Conservation (phyloP, 2,888 invertebrate species). For the Dromius quadrimaculatus region DNA sequence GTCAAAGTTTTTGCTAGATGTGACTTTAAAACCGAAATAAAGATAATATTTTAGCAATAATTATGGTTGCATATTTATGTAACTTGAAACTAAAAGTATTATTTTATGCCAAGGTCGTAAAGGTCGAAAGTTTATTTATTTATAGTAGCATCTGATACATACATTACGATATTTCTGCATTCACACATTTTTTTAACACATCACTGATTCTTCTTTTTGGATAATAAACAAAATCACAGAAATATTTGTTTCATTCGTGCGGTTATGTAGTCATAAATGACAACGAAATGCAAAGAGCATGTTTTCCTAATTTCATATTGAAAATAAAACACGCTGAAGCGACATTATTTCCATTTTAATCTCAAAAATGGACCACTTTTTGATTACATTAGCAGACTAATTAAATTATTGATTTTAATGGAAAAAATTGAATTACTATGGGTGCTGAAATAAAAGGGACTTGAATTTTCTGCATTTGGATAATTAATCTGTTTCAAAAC, state of each 20-base stretch:
- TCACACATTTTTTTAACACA: slow-evolving; percentile 1
- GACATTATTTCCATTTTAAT: slow-evolving; percentile 20
- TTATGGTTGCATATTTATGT: slow-evolving; percentile 27
- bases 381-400: slow-evolving; percentile 14
- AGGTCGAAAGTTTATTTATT: slow-evolving; percentile 43
- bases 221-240: slow-evolving; percentile 22
- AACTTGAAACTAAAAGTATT: slow-evolving; percentile 37
- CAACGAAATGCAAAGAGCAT: slow-evolving; percentile 6
- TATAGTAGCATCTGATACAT: slow-evolving; percentile 32
- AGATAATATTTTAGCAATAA: slow-evolving; percentile 8
- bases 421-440: neutral
- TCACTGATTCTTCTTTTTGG: neutral
- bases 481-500: slow-evolving; percentile 1
- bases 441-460: neutral
- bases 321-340: slow-evolving; percentile 2
- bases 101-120: slow-evolving; percentile 42
- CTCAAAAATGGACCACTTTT: slow-evolving; percentile 21
- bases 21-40: no score
- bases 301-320: neutral
- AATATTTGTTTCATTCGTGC: slow-evolving; percentile 1
- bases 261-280: neutral
- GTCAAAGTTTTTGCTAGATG: no score
- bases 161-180: slow-evolving; percentile 10
- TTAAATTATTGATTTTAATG: slow-evolving; percentile 21
- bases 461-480: slow-evolving; percentile 9